Evolutionary conservation across 2,797 vertebrate species (phyloP).

Genomic region (Coccyzus lansbergi): DNA sequence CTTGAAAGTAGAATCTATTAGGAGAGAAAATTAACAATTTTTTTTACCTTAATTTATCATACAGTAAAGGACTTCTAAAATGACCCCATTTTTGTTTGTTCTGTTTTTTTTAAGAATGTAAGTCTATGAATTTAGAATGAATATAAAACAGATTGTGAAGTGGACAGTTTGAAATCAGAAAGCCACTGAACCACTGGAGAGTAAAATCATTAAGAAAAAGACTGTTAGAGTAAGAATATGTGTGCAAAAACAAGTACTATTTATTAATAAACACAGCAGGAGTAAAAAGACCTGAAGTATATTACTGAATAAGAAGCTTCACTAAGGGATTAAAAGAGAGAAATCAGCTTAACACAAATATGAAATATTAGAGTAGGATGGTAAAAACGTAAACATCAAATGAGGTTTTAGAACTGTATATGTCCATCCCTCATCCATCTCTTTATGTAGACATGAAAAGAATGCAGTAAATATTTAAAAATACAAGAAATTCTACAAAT

Average conservation of each 20-base stretch:
- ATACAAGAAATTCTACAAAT: background rate
- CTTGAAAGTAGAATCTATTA: background rate
- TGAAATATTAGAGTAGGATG: background rate
- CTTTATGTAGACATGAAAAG: background rate
- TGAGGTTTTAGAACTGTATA: background rate
- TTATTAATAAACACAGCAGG: background rate
- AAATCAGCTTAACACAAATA: slow-evolving; percentile 3
- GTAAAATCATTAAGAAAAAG: background rate
- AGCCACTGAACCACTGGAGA: background rate
- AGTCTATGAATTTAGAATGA: background rate
- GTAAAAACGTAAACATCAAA: background rate
- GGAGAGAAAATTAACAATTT: background rate
- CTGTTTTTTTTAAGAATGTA: background rate
- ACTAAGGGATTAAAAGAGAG: background rate
- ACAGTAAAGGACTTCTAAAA: background rate
- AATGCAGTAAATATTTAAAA: background rate
- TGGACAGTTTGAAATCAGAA: background rate
- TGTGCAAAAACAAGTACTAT: background rate
- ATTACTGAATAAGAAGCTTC: slow-evolving; percentile 25
- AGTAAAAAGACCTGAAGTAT: background rate
- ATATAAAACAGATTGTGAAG: background rate
- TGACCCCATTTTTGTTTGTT: fast-evolving
- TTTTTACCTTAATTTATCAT: background rate
- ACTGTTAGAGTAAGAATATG: background rate
- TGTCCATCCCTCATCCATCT: background rate